Evolutionary conservation across 2,797 vertebrate genomes (phyloP).

Genomic region (Gymnopithys bicolor): DNA sequence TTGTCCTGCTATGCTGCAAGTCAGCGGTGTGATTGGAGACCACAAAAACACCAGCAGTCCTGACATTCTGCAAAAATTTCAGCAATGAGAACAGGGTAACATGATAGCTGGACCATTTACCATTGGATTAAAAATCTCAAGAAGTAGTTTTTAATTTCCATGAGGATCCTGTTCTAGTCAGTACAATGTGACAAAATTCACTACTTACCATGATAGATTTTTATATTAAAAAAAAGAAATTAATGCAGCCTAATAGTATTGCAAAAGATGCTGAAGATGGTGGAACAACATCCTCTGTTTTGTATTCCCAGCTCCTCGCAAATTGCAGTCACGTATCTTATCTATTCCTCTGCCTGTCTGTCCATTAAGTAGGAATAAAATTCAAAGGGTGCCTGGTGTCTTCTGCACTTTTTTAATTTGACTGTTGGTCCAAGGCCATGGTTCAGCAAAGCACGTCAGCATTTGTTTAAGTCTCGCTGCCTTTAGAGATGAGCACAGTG

Average conservation of each 20-base stretch:
- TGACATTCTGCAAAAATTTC: neutral
- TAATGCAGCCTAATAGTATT: neutral
- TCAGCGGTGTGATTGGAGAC: neutral
- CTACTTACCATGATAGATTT: neutral
- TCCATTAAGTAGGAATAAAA: constrained; percentile 16
- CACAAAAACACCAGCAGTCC: neutral
- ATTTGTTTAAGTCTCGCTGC: neutral
- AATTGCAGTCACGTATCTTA: neutral
- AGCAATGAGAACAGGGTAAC: neutral
- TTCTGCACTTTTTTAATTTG: constrained; percentile 19
- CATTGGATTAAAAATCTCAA: neutral
- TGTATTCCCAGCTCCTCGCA: rapidly evolving
- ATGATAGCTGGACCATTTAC: neutral
- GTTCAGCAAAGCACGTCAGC: constrained; percentile 41
- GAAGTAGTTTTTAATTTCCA: neutral
- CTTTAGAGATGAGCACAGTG: neutral
- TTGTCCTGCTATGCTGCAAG: neutral
- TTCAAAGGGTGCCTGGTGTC: constrained; percentile 1
- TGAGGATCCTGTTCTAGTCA: neutral
- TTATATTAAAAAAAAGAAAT: neutral
- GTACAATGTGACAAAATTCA: neutral
- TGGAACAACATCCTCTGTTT: neutral
- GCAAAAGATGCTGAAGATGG: neutral
- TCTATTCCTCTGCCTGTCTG: neutral
- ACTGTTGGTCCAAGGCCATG: constrained; percentile 34